phyloP scores from a whole-genome alignment of 2,113 vertebrate genomes.

The Pao palembangensis region DNA sequence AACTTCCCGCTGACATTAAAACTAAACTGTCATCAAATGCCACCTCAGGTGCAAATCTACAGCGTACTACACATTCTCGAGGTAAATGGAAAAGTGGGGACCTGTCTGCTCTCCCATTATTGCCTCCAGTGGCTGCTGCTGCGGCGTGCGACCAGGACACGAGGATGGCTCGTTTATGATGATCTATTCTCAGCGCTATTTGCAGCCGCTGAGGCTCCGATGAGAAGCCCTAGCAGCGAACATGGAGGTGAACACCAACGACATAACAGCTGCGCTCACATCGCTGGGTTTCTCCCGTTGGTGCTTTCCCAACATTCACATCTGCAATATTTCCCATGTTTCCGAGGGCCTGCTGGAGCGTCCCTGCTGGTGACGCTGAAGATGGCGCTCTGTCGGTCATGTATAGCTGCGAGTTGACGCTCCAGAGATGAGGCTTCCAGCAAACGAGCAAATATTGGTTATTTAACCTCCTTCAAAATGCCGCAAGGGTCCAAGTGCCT shows the following conservation, averaged over 20 bases:
- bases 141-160: slow-evolving; percentile 18
- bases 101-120: slow-evolving; percentile 3
- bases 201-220: slow-evolving; percentile 15
- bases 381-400: no score
- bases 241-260: slow-evolving; percentile 27
- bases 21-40: background rate
- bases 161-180: slow-evolving; percentile 27
- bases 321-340: background rate
- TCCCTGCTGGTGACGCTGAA: no score
- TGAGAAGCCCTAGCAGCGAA: slow-evolving; percentile 22
- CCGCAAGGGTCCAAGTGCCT: background rate
- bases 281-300: slow-evolving; percentile 3
- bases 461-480: no score
- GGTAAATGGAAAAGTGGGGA: slow-evolving; percentile 14
- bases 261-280: slow-evolving; percentile 9
- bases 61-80: background rate
- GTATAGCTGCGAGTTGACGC: no score
- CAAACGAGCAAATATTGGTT: no score
- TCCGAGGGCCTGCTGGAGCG: background rate
- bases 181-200: slow-evolving; percentile 32
- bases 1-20: slow-evolving; percentile 5
- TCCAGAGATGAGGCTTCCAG: no score
- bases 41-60: background rate
- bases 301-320: background rate
- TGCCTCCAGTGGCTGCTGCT: background rate